Conservation (phyloP, 2,113 vertebrate genomes). For the Fregata magnificens region DNA sequence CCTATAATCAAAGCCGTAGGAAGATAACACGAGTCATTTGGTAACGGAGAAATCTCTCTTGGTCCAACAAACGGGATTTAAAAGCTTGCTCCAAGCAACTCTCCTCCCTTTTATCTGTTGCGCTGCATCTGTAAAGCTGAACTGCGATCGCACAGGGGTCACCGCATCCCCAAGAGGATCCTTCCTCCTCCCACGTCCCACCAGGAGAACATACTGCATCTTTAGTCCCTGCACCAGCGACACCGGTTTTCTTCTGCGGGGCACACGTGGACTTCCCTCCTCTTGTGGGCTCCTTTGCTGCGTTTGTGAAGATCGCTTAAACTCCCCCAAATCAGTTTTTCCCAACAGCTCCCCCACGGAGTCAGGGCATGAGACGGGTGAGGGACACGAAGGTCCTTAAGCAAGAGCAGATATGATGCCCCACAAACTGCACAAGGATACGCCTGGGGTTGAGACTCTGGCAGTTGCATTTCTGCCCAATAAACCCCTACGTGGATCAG, state of each 20-base stretch:
- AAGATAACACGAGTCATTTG: background rate
- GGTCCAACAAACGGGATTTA: background rate
- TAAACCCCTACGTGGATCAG: background rate
- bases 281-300: accelerated
- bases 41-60: background rate
- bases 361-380: accelerated
- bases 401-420: background rate
- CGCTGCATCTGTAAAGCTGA: background rate
- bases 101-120: background rate
- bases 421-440: background rate
- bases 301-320: accelerated
- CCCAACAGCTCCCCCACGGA: accelerated
- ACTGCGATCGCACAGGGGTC: accelerated
- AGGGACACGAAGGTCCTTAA: background rate
- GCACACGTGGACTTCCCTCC: accelerated
- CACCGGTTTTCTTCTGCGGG: accelerated
- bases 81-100: background rate
- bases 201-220: background rate
- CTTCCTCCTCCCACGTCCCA: background rate
- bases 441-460: background rate
- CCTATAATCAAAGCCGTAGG: background rate
- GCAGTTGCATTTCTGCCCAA: background rate
- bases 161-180: accelerated
- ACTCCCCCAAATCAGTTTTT: background rate
- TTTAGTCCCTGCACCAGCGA: accelerated